Conservation (phyloP, 2,113 vertebrate genomes). For the Hypocryptadius cinnamomeus region DNA sequence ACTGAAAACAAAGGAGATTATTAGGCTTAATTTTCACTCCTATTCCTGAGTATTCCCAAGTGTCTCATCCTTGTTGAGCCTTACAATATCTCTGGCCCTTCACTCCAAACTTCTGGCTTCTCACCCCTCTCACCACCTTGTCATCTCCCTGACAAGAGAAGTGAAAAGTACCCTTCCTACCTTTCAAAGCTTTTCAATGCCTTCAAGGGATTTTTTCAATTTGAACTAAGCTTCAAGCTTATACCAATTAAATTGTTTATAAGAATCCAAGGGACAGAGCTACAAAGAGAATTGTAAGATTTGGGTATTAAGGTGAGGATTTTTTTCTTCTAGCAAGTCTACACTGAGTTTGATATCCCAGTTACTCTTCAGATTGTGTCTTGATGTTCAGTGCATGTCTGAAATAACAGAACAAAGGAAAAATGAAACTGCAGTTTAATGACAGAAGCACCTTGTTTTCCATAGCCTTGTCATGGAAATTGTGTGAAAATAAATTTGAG, state of each 20-base stretch:
- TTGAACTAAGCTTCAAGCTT: background rate
- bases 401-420: constrained; percentile 21
- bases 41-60: background rate
- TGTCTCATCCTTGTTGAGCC: background rate
- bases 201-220: background rate
- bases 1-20: background rate
- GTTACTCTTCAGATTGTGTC: background rate
- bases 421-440: constrained; percentile 3
- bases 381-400: constrained; percentile 16
- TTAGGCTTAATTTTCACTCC: background rate
- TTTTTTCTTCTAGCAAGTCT: background rate
- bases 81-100: background rate
- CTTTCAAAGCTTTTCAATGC: background rate
- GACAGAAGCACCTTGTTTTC: background rate
- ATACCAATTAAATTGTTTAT: background rate
- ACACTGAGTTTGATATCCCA: background rate
- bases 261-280: background rate
- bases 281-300: background rate
- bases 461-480: constrained; percentile 43
- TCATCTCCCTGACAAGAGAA: background rate
- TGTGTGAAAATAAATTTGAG: constrained; percentile 48
- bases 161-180: background rate
- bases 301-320: background rate
- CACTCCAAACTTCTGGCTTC: background rate
- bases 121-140: accelerated